These are phyloP conservation scores for Redunca redunca DNA, from an alignment of 2,113 vertebrate species.

Conservation along the genomic window DNA sequence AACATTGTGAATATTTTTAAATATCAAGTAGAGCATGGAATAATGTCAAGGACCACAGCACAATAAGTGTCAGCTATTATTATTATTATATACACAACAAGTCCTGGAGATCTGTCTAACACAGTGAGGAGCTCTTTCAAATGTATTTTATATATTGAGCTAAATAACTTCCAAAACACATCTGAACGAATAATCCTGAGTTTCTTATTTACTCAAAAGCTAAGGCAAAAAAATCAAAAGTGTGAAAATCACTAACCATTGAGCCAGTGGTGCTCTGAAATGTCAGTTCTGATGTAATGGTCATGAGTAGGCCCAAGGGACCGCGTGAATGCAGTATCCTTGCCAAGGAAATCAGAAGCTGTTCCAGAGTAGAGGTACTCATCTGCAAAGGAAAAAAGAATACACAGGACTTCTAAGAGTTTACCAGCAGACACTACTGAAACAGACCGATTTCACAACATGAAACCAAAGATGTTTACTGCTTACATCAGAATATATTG, in stretches of 20 bases:
- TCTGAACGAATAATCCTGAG: conserved; percentile 61
- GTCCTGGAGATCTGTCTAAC: background rate
- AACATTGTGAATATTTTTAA: background rate
- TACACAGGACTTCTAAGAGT: background rate
- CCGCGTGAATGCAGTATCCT: conserved; percentile 94
- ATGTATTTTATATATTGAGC: background rate
- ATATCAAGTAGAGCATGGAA: background rate
- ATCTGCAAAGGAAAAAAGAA: conserved; percentile 81
- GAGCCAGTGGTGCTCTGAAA: conserved; percentile 98
- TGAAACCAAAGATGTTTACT: background rate
- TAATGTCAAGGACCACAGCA: background rate
- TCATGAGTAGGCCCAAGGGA: conserved; percentile 93
- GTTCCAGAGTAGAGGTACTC: conserved; percentile 95
- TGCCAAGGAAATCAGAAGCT: conserved; percentile 97
- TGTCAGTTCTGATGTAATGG: conserved; percentile 96
- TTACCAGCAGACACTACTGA: background rate
- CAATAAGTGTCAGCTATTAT: background rate
- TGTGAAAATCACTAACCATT: conserved; percentile 85
- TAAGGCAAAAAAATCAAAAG: conserved; percentile 57
- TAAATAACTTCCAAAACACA: background rate
- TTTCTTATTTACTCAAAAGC: conserved; percentile 50
- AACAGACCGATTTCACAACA: background rate
- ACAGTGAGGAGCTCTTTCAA: background rate
- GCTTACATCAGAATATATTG: background rate
- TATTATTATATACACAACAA: background rate